phyloP scores from a whole-genome alignment of 1,140 invertebrate genomes.

The Latrodectus geometricus region DNA sequence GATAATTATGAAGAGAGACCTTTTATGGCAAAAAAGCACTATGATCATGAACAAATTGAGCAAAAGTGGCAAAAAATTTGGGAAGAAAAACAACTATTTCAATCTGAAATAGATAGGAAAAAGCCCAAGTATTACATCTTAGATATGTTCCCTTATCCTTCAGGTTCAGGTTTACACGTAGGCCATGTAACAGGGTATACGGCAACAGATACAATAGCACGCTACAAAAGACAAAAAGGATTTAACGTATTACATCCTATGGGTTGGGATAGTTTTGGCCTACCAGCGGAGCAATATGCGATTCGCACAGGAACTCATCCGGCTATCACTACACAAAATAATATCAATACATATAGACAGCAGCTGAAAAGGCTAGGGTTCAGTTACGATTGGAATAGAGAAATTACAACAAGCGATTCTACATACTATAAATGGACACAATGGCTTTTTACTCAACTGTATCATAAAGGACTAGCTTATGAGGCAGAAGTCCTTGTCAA shows the following conservation, averaged over 20 bases:
- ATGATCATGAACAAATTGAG: too few relatives aligned
- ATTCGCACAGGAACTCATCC: not conserved
- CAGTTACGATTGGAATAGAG: not conserved
- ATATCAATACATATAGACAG: not conserved
- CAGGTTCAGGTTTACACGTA: not conserved
- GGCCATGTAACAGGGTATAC: not conserved
- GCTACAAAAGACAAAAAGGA: not conserved
- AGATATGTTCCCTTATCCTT: conserved; percentile 7
- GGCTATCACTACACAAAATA: not conserved
- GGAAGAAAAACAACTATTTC: too few relatives aligned
- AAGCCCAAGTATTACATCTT: not conserved
- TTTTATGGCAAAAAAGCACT: too few relatives aligned
- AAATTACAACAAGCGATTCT: not conserved
- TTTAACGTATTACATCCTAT: not conserved
- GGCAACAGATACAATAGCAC: not conserved
- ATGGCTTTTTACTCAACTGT: not conserved
- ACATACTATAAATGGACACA: not conserved
- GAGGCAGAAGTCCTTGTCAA: not conserved
- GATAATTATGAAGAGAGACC: too few relatives aligned
- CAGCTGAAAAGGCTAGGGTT: not conserved
- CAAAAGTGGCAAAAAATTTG: too few relatives aligned
- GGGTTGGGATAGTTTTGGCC: conserved; percentile 5
- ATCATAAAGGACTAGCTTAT: not conserved
- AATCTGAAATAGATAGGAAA: too few relatives aligned
- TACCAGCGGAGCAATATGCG: not conserved